Evolutionary conservation across 2,797 vertebrate species (phyloP).

Genomic region (Amblyopsis hoosieri): DNA sequence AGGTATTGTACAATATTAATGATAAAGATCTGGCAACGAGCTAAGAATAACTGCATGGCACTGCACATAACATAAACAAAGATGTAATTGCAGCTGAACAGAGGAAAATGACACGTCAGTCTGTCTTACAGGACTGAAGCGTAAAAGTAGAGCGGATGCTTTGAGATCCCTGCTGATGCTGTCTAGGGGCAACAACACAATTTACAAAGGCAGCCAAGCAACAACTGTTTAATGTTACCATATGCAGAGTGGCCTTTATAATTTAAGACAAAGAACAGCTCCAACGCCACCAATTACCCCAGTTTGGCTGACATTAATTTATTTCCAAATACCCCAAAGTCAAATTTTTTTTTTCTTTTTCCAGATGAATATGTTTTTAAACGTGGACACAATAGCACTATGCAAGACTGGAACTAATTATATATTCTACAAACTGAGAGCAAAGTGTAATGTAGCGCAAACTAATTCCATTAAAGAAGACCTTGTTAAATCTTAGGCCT

Average conservation of each 20-base stretch:
- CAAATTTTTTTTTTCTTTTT: conserved; percentile 47
- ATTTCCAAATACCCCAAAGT: conserved; percentile 61
- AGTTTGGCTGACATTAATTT: conserved; percentile 62
- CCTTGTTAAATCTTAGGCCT: conserved; percentile 61
- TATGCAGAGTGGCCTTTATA: conserved; percentile 38
- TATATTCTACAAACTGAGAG: conserved; percentile 66
- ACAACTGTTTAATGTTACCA: conserved; percentile 38
- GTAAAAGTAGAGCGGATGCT: conserved; percentile 25
- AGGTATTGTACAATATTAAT: no score
- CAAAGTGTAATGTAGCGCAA: conserved; percentile 66
- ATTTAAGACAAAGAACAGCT: conserved; percentile 54
- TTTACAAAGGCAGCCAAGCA: conserved; percentile 55
- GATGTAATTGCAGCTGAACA: conserved; percentile 22
- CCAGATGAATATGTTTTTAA: conserved; percentile 61
- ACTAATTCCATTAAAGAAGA: conserved; percentile 69
- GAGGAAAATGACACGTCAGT: conserved; percentile 16
- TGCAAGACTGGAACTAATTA: conserved; percentile 69
- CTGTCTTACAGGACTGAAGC: conserved; percentile 20
- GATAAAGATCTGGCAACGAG: conserved; percentile 22
- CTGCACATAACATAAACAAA: conserved; percentile 29
- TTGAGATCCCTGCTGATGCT: conserved; percentile 25
- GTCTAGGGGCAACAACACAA: conserved; percentile 42
- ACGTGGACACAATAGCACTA: conserved; percentile 59
- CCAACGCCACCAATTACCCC: conserved; percentile 59
- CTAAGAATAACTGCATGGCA: conserved; percentile 19